Conservation (phyloP, 2,797 vertebrate species). For the Garrulus glandarius region DNA sequence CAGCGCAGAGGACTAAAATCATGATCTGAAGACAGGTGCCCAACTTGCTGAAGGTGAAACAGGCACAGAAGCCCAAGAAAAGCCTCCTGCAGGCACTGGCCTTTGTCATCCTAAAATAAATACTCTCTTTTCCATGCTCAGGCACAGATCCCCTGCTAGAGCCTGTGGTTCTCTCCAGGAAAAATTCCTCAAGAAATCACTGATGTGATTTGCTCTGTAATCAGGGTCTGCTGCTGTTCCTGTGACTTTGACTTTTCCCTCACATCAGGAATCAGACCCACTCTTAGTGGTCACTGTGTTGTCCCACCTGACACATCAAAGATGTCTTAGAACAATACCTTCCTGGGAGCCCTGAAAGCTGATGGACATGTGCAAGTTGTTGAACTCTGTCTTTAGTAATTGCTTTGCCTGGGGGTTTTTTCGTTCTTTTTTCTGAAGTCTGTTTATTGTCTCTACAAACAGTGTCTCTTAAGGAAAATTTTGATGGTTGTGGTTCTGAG, state of each 20-base stretch:
- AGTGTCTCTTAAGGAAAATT: not conserved
- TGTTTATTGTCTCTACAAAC: not conserved
- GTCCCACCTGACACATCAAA: not conserved
- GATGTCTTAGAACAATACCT: not conserved
- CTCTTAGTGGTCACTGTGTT: not conserved
- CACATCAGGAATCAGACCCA: not conserved
- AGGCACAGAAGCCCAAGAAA: not conserved
- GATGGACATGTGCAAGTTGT: not conserved
- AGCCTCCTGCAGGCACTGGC: not conserved
- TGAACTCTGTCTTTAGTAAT: not conserved
- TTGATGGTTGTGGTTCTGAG: not conserved
- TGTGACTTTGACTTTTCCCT: not conserved
- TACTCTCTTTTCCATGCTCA: not conserved
- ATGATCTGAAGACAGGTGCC: not conserved
- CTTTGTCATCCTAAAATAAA: not conserved
- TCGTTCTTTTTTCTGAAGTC: not conserved
- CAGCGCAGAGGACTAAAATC: not conserved
- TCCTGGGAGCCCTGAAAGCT: not conserved
- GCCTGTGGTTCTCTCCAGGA: not conserved
- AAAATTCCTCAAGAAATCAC: not conserved
- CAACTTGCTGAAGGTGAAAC: not conserved
- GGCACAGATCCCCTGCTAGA: not conserved
- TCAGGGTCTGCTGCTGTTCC: not conserved
- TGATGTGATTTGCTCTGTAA: not conserved
- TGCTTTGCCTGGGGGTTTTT: not conserved